Percentiles rank a stretch among this genome's conserved stretches.
Evolutionary conservation across 1,140 invertebrate species (phyloP).

Genomic region (Aphaenogaster rudis): DNA sequence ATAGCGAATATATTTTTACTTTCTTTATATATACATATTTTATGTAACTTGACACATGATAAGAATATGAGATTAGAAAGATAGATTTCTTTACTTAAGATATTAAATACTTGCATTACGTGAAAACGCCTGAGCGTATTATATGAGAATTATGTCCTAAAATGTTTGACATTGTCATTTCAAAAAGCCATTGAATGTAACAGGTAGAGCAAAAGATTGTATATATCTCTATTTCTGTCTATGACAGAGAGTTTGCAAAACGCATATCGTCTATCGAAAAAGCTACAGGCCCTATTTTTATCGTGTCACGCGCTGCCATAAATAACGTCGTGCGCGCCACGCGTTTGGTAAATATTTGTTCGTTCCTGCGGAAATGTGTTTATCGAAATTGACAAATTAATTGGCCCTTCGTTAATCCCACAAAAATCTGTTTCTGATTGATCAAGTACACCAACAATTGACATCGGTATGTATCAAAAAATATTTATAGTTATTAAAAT

Average conservation of each 20-base stretch:
- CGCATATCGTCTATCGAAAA: conserved; percentile 37
- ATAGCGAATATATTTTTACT: not conserved
- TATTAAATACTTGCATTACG: not conserved
- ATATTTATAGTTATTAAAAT: conserved; percentile 22
- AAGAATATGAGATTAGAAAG: not conserved
- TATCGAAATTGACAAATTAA: conserved; percentile 65
- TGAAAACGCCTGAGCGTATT: not conserved
- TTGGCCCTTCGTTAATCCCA: conserved; percentile 50
- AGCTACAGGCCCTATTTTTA: conserved; percentile 45
- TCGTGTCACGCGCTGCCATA: conserved; percentile 49
- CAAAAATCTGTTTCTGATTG: conserved; percentile 60
- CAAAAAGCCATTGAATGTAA: conserved; percentile 32
- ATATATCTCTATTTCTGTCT: conserved; percentile 34
- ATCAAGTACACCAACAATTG: conserved; percentile 40
- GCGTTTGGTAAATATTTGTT: conserved; percentile 60
- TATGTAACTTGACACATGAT: not conserved
- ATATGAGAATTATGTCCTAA: not conserved
- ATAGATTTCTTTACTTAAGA: not conserved
- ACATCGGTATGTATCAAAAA: conserved; percentile 20
- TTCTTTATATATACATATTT: not conserved
- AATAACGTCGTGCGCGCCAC: conserved; percentile 32
- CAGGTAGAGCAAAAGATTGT: conserved; percentile 20
- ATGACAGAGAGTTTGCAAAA: conserved; percentile 25
- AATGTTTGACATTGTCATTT: conserved; percentile 16
- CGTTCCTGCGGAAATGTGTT: conserved; percentile 51